phyloP scores from a whole-genome alignment of 2,113 vertebrate species.

The Actinemys pallida region DNA sequence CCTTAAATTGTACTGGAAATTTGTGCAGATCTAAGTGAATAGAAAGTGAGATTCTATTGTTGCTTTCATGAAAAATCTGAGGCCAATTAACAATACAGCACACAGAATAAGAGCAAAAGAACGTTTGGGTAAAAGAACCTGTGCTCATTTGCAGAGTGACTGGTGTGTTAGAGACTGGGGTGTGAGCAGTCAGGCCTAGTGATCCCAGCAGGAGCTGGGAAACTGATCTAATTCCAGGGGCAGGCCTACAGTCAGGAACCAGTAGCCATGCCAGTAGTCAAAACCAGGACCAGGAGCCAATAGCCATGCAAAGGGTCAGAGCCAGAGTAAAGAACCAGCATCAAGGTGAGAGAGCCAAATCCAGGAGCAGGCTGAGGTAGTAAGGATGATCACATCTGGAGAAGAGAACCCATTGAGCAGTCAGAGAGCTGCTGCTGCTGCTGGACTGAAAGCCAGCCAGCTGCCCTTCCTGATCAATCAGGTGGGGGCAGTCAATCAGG shows the following conservation, averaged over 20 bases:
- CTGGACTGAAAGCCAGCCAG: background rate
- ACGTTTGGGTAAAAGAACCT: rapidly evolving
- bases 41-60: background rate
- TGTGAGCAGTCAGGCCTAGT: background rate
- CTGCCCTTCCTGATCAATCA: background rate
- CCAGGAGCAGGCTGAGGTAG: background rate
- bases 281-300: background rate
- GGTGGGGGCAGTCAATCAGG: background rate
- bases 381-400: background rate
- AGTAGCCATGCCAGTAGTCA: background rate
- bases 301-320: background rate
- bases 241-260: background rate
- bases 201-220: background rate
- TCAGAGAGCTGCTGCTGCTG: background rate
- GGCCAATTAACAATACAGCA: background rate
- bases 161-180: background rate
- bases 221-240: background rate
- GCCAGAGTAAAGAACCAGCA: background rate
- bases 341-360: background rate
- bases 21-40: background rate
- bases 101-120: background rate
- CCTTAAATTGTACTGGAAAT: background rate
- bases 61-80: background rate
- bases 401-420: background rate
- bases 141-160: background rate